Evolutionary conservation across 2,113 vertebrate genomes (phyloP).

Genomic region (Platichthys flesus): DNA sequence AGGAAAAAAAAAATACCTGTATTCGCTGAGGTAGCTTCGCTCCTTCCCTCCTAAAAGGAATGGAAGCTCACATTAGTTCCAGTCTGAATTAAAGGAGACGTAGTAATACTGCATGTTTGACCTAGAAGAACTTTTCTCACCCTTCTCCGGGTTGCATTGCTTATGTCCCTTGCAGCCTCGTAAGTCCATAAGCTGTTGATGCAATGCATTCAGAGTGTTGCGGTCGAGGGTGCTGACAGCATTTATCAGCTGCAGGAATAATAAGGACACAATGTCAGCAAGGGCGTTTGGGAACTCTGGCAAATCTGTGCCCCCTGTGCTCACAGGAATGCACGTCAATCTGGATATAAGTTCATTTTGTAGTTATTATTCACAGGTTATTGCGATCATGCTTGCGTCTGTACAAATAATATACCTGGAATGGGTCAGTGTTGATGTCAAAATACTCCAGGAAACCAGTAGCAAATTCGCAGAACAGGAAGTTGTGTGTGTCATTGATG

Average conservation of each 20-base stretch:
- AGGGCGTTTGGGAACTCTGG: conserved; percentile 23
- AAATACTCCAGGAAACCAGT: conserved; percentile 98
- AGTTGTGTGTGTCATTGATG: conserved; percentile 97
- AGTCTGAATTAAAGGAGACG: background rate
- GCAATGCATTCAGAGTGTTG: conserved; percentile 90
- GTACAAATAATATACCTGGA: conserved; percentile 86
- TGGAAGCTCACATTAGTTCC: conserved; percentile 31
- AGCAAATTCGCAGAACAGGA: conserved; percentile 98
- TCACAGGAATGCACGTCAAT: background rate
- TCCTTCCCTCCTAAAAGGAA: conserved; percentile 89
- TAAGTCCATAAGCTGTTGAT: conserved; percentile 92
- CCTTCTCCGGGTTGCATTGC: conserved; percentile 93
- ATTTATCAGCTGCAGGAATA: conserved; percentile 88
- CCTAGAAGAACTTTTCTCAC: conserved; percentile 74
- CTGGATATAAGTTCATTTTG: background rate
- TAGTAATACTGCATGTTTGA: conserved; percentile 39
- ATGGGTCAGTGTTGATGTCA: conserved; percentile 95
- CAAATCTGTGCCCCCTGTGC: background rate
- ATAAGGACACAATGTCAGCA: conserved; percentile 38
- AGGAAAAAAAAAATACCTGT: conserved; percentile 85
- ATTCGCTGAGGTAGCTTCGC: conserved; percentile 91
- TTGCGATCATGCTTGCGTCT: background rate
- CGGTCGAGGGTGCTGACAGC: conserved; percentile 90
- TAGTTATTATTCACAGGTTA: background rate
- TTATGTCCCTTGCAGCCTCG: conserved; percentile 93